phyloP scores from a whole-genome alignment of 2,888 invertebrate genomes.

The Deilephila porcellus region DNA sequence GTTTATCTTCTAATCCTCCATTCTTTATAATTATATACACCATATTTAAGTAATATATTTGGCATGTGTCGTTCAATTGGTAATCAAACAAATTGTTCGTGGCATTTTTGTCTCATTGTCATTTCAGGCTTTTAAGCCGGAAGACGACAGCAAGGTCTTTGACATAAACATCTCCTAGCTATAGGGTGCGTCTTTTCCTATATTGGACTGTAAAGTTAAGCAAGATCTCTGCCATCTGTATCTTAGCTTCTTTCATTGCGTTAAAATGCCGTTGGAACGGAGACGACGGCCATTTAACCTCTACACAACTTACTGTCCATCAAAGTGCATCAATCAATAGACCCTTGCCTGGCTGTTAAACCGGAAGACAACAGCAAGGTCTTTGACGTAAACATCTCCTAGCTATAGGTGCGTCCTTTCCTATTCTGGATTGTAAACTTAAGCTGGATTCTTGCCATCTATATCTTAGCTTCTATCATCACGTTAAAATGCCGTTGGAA shows the following conservation, averaged over 20 bases:
- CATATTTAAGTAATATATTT: slow-evolving; percentile 13
- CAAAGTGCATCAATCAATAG: no score
- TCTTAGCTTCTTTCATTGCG: background rate
- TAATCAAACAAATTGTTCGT: slow-evolving; percentile 4
- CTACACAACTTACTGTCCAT: background rate
- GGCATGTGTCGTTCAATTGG: background rate
- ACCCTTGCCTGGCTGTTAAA: background rate
- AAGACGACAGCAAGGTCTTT: background rate
- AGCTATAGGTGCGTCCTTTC: no score
- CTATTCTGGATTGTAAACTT: no score
- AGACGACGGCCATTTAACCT: background rate
- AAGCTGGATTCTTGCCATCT: no score
- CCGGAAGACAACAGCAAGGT: background rate
- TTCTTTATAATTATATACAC: slow-evolving; percentile 1
- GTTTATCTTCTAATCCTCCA: slow-evolving; percentile 11
- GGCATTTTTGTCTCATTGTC: slow-evolving; percentile 11
- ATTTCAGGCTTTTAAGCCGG: background rate
- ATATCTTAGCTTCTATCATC: background rate
- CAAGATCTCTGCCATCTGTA: no score
- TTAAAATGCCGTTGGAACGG: background rate
- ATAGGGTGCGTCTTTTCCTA: no score
- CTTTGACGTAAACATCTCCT: no score
- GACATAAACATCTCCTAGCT: no score
- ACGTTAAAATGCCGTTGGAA: background rate
- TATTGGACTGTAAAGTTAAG: no score